phyloP scores from a whole-genome alignment of 2,888 invertebrate genomes.

The Cabera pusaria region DNA sequence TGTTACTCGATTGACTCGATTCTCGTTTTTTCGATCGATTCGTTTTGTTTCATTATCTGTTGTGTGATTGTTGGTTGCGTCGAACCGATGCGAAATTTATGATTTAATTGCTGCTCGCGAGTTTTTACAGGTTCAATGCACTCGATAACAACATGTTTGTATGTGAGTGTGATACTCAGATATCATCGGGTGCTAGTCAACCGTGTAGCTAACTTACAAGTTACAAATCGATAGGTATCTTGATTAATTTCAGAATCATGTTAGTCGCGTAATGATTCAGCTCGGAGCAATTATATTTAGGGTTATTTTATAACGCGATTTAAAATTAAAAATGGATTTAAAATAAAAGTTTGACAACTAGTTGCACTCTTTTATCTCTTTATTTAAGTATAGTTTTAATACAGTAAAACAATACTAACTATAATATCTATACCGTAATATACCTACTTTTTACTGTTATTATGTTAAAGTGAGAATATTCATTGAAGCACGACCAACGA shows the following conservation, averaged over 20 bases:
- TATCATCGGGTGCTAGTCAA: conserved; percentile 41
- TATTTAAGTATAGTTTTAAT: too few species aligned
- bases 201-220: conserved; percentile 49
- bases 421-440: too few species aligned
- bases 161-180: conserved; percentile 26
- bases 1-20: conserved; percentile 39
- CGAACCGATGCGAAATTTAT: conserved; percentile 77
- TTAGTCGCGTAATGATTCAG: too few species aligned
- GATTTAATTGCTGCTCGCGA: conserved; percentile 76
- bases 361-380: too few species aligned
- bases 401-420: too few species aligned
- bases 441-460: conserved; percentile 4
- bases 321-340: too few species aligned
- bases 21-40: conserved; percentile 52
- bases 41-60: conserved; percentile 77
- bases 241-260: conserved; percentile 20
- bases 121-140: conserved; percentile 49
- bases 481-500: conserved; percentile 7
- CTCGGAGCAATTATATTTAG: too few species aligned
- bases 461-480: conserved; percentile 4
- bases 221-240: conserved; percentile 33
- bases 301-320: too few species aligned
- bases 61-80: conserved; percentile 79
- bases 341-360: too few species aligned
- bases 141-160: conserved; percentile 33